A percentile compares a stretch with the other conserved stretches of the same genome.
phyloP scores from a whole-genome alignment of 2,797 vertebrate genomes.

The Pteronotus mesoamericanus region DNA sequence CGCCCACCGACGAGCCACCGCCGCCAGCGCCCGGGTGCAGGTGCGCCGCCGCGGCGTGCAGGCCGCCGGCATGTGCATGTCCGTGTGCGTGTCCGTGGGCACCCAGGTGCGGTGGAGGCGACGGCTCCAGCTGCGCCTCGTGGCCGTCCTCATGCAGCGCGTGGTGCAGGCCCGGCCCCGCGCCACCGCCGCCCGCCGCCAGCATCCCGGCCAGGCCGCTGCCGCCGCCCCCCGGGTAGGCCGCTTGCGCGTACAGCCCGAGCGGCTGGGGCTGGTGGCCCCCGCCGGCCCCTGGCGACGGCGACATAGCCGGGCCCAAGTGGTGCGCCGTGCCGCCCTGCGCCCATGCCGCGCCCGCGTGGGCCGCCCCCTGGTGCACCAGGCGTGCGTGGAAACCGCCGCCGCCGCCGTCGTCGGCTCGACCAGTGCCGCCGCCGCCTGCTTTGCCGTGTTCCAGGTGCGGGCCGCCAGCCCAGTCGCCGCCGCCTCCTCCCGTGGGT shows the following conservation, averaged over 20 bases:
- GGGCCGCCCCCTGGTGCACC: constrained; percentile 92
- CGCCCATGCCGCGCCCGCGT: constrained; percentile 92
- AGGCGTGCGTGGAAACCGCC: constrained; percentile 92
- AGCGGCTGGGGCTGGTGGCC: constrained; percentile 89
- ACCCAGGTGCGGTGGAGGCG: constrained; percentile 93
- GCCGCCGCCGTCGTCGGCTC: constrained; percentile 88
- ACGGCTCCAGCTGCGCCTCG: constrained; percentile 93
- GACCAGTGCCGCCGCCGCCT: constrained; percentile 90
- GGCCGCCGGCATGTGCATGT: constrained; percentile 92
- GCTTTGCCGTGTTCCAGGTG: constrained; percentile 90
- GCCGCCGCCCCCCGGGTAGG: constrained; percentile 91
- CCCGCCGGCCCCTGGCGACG: constrained; percentile 86
- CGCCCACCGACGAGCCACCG: constrained; percentile 86
- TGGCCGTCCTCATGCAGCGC: constrained; percentile 93
- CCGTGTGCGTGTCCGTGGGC: constrained; percentile 89
- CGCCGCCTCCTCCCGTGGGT: constrained; percentile 88
- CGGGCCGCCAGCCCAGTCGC: constrained; percentile 89
- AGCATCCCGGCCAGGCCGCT: constrained; percentile 94
- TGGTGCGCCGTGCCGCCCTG: constrained; percentile 90
- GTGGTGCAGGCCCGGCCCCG: constrained; percentile 91
- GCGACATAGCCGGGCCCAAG: constrained; percentile 92
- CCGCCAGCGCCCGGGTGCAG: constrained; percentile 90
- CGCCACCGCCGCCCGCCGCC: constrained; percentile 86
- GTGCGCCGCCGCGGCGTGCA: constrained; percentile 90
- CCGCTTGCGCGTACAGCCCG: constrained; percentile 93